Conservation (phyloP, 1,140 invertebrate genomes). For the Pseudomyrmex gracilis region DNA sequence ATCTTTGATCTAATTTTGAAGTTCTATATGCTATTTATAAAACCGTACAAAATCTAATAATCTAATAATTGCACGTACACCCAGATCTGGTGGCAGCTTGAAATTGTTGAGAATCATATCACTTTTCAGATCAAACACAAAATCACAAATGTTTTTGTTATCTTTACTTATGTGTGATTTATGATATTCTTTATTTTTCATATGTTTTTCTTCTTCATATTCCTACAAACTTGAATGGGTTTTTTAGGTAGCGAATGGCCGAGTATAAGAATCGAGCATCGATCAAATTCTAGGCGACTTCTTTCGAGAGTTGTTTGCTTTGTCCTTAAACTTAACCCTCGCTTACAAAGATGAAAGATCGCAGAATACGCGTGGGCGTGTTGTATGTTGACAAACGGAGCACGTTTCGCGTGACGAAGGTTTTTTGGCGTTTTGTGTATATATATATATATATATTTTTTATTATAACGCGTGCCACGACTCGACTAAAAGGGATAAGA, state of each 20-base stretch:
- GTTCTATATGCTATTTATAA: not conserved
- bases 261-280: constrained; percentile 38
- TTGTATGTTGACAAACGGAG: constrained; percentile 57
- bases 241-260: constrained; percentile 4
- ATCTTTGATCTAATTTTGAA: too few species aligned
- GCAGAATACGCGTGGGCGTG: constrained; percentile 39
- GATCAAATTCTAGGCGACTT: constrained; percentile 52
- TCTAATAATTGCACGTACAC: not conserved
- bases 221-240: not conserved
- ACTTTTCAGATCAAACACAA: not conserved
- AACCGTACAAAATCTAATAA: not conserved
- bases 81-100: not conserved
- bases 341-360: constrained; percentile 47
- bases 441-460: constrained; percentile 47
- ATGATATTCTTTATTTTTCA: constrained; percentile 7
- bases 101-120: not conserved
- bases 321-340: constrained; percentile 62
- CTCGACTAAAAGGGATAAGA: constrained; percentile 74
- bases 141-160: not conserved
- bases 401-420: constrained; percentile 68
- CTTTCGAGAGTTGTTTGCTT: constrained; percentile 55
- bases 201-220: constrained; percentile 6
- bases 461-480: constrained; percentile 68
- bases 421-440: constrained; percentile 30
- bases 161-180: not conserved